These are phyloP conservation scores for Amphipyra berbera DNA, from an alignment of 2,888 invertebrate genomes.

Conservation along the genomic window DNA sequence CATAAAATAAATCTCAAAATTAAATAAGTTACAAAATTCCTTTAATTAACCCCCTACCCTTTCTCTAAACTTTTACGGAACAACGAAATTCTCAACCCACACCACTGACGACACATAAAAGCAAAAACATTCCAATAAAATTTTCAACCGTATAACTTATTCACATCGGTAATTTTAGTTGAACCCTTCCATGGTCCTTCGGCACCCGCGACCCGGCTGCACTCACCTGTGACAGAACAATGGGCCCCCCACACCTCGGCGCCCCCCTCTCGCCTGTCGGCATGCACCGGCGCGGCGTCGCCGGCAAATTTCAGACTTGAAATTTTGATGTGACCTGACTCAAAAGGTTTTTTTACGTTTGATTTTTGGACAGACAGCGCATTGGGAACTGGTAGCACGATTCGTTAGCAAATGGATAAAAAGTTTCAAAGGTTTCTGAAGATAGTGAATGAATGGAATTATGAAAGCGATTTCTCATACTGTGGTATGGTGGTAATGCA, in stretches of 20 bases:
- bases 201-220: conserved; percentile 64
- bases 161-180: conserved; percentile 58
- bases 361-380: conserved; percentile 47
- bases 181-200: conserved; percentile 54
- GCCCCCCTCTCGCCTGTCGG: conserved; percentile 33
- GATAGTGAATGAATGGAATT: conserved; percentile 11
- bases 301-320: conserved; percentile 63
- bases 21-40: too few relatives aligned
- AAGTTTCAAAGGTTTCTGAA: conserved; percentile 19
- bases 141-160: conserved; percentile 56
- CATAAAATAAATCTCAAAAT: too few relatives aligned
- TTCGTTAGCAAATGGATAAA: conserved; percentile 49
- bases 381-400: conserved; percentile 18
- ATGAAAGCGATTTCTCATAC: conserved; percentile 4
- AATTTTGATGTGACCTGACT: conserved; percentile 66
- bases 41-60: too few relatives aligned
- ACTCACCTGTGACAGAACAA: conserved; percentile 73
- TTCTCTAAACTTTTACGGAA: too few relatives aligned
- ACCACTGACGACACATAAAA: conserved; percentile 24
- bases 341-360: conserved; percentile 46
- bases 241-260: conserved; percentile 53
- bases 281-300: conserved; percentile 54
- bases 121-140: conserved; percentile 41
- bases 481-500: neutral
- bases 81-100: conserved; percentile 10